A percentile compares a stretch with the other conserved stretches of the same genome.
Conservation (phyloP, 2,113 vertebrate species). For the Ia io region DNA sequence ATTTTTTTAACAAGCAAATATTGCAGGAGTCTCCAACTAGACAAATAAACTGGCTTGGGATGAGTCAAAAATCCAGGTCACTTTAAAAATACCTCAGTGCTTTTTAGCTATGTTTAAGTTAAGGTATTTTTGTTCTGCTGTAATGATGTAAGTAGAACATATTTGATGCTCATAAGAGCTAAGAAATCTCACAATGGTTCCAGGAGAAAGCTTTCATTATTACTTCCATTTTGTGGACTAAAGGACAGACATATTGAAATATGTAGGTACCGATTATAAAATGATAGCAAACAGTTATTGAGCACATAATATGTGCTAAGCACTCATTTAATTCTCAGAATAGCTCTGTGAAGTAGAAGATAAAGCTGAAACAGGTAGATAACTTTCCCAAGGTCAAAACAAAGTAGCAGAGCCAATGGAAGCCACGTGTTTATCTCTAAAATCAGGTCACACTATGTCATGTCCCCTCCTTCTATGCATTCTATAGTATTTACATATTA, state of each 20-base stretch:
- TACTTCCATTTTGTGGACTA: neutral
- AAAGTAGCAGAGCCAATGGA: neutral
- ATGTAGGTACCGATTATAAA: neutral
- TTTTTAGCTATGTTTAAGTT: conserved; percentile 47
- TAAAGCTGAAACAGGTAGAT: neutral
- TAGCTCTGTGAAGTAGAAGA: neutral
- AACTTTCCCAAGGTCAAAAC: neutral
- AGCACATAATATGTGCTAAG: neutral
- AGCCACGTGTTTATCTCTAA: neutral
- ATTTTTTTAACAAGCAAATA: neutral
- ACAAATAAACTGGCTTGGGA: neutral
- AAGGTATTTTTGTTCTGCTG: conserved; percentile 3
- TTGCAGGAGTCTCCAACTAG: neutral
- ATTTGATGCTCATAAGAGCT: neutral
- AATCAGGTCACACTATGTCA: neutral
- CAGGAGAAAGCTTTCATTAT: neutral
- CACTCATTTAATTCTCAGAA: neutral
- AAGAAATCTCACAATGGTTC: neutral
- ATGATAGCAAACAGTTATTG: neutral
- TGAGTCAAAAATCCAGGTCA: conserved; percentile 25
- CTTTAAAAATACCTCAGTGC: neutral
- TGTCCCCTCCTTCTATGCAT: neutral
- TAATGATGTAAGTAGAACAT: neutral
- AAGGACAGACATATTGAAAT: neutral
- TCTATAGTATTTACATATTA: neutral